phyloP scores from a whole-genome alignment of 2,888 invertebrate species.

The Drosophila flavopinicola region DNA sequence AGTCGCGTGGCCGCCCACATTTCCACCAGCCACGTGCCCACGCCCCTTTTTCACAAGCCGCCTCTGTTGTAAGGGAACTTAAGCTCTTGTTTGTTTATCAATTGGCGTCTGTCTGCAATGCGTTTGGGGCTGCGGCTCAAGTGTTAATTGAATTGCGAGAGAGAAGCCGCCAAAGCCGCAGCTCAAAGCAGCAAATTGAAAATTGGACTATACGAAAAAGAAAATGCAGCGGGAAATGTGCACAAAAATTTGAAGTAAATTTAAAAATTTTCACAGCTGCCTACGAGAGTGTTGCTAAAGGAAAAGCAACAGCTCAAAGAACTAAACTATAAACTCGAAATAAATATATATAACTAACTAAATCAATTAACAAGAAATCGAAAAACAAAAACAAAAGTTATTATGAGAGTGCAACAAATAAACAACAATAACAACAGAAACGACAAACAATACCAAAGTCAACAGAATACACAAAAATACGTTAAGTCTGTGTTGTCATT shows the following conservation, averaged over 20 bases:
- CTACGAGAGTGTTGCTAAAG: constrained; percentile 35
- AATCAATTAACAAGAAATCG: constrained; percentile 14
- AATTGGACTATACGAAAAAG: constrained; percentile 1
- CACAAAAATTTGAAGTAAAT: constrained; percentile 4
- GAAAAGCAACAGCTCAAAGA: constrained; percentile 31
- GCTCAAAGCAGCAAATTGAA: constrained; percentile 21
- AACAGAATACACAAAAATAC: constrained; percentile 33
- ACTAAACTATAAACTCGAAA: background rate
- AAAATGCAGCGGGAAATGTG: constrained; percentile 20
- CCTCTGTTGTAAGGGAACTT: constrained; percentile 21
- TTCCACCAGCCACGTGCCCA: constrained; percentile 4
- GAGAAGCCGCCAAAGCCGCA: constrained; percentile 29
- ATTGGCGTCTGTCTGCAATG: constrained; percentile 64
- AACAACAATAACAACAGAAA: constrained; percentile 11
- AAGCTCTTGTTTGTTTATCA: constrained; percentile 64
- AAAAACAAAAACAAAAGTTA: constrained; percentile 23
- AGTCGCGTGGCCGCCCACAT: constrained; percentile 32
- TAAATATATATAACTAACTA: constrained; percentile 11
- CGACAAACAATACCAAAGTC: constrained; percentile 46
- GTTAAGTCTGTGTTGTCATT: constrained; percentile 16
- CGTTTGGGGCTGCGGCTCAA: constrained; percentile 64
- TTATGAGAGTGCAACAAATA: constrained; percentile 66
- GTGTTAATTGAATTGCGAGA: constrained; percentile 74
- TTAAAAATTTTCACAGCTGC: constrained; percentile 25
- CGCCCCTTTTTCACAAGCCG: background rate